Conservation (phyloP, 1,140 invertebrate species). For the Habropoda laboriosa region DNA sequence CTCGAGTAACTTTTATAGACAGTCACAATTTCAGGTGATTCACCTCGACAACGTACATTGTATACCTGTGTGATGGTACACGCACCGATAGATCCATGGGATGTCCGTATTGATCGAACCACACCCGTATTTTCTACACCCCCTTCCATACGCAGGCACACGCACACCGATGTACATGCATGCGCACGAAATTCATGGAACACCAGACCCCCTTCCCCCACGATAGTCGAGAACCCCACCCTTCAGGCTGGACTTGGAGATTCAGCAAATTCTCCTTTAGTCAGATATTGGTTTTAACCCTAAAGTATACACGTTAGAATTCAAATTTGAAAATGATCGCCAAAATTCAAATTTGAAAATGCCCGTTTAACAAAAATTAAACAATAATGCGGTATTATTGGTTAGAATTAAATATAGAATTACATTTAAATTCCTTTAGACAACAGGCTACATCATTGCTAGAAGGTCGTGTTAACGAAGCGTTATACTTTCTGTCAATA, state of each 20-base stretch:
- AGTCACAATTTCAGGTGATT: slow-evolving; percentile 48
- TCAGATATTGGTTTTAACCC: background rate
- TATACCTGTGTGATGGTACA: slow-evolving; percentile 30
- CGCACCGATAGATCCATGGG: slow-evolving; percentile 76
- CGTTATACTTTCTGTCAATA: background rate
- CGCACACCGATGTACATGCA: slow-evolving; percentile 53
- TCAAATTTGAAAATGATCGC: background rate
- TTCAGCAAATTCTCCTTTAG: background rate
- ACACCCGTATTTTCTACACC: slow-evolving; percentile 76
- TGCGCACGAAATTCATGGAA: slow-evolving; percentile 63
- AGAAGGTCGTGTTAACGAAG: background rate
- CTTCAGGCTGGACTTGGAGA: background rate
- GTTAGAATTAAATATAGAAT: too few relatives aligned
- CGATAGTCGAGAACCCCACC: slow-evolving; percentile 26
- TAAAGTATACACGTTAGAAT: background rate
- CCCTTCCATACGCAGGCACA: slow-evolving; percentile 38
- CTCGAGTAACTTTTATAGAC: background rate
- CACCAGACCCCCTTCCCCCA: slow-evolving; percentile 16
- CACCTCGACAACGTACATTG: slow-evolving; percentile 27
- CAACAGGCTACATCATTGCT: too few relatives aligned
- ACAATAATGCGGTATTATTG: too few relatives aligned
- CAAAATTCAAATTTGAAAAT: background rate
- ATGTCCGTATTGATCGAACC: slow-evolving; percentile 80
- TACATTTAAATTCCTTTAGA: too few relatives aligned
- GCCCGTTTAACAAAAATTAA: background rate